A percentile compares a stretch with the other conserved stretches of the same genome.
phyloP scores from a whole-genome alignment of 2,888 invertebrate genomes.

The Torymus auratus region DNA sequence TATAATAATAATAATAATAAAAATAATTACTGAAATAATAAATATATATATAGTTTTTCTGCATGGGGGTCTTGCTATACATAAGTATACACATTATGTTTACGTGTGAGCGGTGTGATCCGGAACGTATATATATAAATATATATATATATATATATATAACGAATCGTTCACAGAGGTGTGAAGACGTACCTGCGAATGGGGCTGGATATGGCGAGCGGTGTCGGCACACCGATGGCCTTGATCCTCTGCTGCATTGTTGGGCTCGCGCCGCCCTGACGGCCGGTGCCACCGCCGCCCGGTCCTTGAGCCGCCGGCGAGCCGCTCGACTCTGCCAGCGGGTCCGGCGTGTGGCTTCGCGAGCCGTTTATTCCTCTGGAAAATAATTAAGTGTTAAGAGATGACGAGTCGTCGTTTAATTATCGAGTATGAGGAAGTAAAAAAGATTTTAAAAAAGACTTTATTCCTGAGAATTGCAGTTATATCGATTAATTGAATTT shows the following conservation, averaged over 20 bases:
- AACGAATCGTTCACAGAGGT: background rate
- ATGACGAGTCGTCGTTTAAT: background rate
- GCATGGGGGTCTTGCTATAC: background rate
- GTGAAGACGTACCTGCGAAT: slow-evolving; percentile 85
- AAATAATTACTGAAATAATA: slow-evolving; percentile 6
- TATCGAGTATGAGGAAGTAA: too few relatives aligned
- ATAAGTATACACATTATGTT: background rate
- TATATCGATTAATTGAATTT: too few relatives aligned
- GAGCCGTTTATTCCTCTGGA: slow-evolving; percentile 82
- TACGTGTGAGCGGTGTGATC: background rate
- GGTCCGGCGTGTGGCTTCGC: slow-evolving; percentile 81
- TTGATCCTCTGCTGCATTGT: slow-evolving; percentile 95
- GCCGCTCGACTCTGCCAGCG: slow-evolving; percentile 80
- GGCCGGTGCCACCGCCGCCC: slow-evolving; percentile 73
- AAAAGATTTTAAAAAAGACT: too few relatives aligned
- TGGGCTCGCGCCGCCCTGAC: slow-evolving; percentile 83
- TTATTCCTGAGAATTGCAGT: too few relatives aligned
- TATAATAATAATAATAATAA: slow-evolving; percentile 12
- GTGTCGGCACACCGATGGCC: slow-evolving; percentile 92
- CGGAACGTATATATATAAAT: too few relatives aligned
- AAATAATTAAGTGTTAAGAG: background rate
- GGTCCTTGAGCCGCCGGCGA: slow-evolving; percentile 69
- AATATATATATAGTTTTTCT: slow-evolving; percentile 3
- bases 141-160: background rate
- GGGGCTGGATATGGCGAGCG: slow-evolving; percentile 91